A percentile compares a stretch with the other conserved stretches of the same genome.
Conservation (phyloP, 2,888 invertebrate genomes). For the Zygogramma bicolorata region DNA sequence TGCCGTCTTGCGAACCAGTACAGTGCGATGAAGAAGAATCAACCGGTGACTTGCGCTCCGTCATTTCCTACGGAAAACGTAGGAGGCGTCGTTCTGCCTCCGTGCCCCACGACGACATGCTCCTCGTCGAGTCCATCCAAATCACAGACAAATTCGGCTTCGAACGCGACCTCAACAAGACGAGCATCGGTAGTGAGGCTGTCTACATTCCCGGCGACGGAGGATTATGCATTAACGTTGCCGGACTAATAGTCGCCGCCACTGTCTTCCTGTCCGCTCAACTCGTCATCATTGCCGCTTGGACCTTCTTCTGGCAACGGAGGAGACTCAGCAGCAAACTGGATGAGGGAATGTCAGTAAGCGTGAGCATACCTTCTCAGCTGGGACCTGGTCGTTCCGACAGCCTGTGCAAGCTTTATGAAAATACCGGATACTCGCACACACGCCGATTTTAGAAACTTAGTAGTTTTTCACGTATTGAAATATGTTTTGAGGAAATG, state of each 20-base stretch:
- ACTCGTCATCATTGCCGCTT: slow-evolving; percentile 87
- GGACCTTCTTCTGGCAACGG: slow-evolving; percentile 90
- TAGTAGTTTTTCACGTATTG: neutral
- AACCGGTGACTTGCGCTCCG: slow-evolving; percentile 84
- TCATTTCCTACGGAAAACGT: slow-evolving; percentile 86
- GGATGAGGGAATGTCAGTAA: slow-evolving; percentile 73
- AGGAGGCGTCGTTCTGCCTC: slow-evolving; percentile 75
- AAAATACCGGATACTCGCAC: slow-evolving; percentile 74
- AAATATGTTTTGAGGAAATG: neutral
- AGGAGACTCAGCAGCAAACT: slow-evolving; percentile 70
- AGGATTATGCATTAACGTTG: slow-evolving; percentile 80
- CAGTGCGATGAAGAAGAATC: slow-evolving; percentile 88
- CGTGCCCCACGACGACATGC: slow-evolving; percentile 76
- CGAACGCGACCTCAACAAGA: slow-evolving; percentile 73
- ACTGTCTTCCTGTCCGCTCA: slow-evolving; percentile 89
- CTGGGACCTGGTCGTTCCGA: slow-evolving; percentile 72
- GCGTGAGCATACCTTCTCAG: slow-evolving; percentile 75
- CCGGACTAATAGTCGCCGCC: slow-evolving; percentile 86
- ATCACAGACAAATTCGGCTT: slow-evolving; percentile 94
- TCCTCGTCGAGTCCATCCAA: slow-evolving; percentile 91
- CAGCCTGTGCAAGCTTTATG: slow-evolving; percentile 89
- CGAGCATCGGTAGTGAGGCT: slow-evolving; percentile 74
- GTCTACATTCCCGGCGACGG: slow-evolving; percentile 76
- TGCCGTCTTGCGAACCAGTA: slow-evolving; percentile 93
- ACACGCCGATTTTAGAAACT: slow-evolving; percentile 68